Evolutionary conservation across 2,113 vertebrate genomes (phyloP).

Genomic region (Eulemur rufifrons): DNA sequence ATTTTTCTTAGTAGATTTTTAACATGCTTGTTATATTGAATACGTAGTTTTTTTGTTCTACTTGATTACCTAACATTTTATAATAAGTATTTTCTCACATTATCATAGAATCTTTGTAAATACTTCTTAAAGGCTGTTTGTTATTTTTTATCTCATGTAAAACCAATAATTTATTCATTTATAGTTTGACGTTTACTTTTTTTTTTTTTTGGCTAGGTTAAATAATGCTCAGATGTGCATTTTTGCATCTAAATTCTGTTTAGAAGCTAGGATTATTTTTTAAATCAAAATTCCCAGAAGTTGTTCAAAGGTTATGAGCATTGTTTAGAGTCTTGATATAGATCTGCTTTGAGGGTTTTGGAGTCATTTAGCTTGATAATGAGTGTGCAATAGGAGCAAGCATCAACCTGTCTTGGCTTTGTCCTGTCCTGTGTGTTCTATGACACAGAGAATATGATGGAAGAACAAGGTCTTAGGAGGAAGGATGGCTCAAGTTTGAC

Average conservation of each 20-base stretch:
- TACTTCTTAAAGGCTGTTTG: not conserved
- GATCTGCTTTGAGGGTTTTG: not conserved
- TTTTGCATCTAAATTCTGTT: slow-evolving; percentile 32
- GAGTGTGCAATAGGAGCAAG: not conserved
- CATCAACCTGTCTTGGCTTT: not conserved
- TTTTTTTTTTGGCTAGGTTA: not conserved
- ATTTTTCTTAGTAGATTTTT: slow-evolving; percentile 2
- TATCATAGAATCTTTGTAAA: not conserved
- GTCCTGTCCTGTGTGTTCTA: not conserved
- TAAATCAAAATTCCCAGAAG: not conserved
- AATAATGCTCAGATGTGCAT: not conserved
- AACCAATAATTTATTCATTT: slow-evolving; percentile 15
- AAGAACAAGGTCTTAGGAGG: not conserved
- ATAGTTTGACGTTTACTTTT: not conserved
- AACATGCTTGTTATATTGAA: not conserved
- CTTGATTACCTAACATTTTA: not conserved
- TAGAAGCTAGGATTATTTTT: not conserved
- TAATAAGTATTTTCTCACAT: not conserved
- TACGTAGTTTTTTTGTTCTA: not conserved
- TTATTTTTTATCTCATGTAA: slow-evolving; percentile 24
- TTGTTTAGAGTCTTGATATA: not conserved
- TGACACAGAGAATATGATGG: not conserved
- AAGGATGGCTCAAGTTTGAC: not conserved
- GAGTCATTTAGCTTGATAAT: not conserved
- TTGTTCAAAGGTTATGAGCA: not conserved